Evolutionary conservation across 1,140 invertebrate genomes (phyloP).

Genomic region (Mesaphorura yosii): DNA sequence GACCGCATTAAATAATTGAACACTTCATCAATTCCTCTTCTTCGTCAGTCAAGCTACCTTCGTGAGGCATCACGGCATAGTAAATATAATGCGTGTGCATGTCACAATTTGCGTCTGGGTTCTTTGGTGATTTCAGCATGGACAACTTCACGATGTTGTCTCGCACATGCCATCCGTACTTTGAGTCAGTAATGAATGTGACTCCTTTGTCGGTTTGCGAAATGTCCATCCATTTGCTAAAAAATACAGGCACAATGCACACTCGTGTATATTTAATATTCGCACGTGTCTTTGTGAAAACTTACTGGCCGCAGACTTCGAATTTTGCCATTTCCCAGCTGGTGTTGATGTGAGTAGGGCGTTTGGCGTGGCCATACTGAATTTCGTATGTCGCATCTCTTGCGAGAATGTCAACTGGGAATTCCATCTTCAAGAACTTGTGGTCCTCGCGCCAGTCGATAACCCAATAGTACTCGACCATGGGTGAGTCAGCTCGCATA

Average conservation of each 20-base stretch:
- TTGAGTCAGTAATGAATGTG: conserved; percentile 42
- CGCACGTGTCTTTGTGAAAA: no score
- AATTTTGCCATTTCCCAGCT: conserved; percentile 46
- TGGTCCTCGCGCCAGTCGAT: conserved; percentile 43
- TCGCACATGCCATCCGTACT: conserved; percentile 43
- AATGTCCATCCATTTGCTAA: conserved; percentile 45
- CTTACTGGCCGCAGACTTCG: conserved; percentile 45
- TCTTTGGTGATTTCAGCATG: conserved; percentile 41
- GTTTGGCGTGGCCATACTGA: conserved; percentile 40
- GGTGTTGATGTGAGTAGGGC: conserved; percentile 45
- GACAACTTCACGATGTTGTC: conserved; percentile 40
- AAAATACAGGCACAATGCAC: no score
- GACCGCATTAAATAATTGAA: no score
- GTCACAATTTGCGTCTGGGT: conserved; percentile 42
- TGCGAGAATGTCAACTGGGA: conserved; percentile 39
- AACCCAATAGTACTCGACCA: conserved; percentile 39
- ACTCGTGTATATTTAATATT: no score
- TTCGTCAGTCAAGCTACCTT: no score
- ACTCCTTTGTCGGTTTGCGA: conserved; percentile 43
- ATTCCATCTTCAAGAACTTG: conserved; percentile 45
- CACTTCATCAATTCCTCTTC: no score
- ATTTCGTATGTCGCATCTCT: conserved; percentile 42
- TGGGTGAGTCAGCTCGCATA: conserved; percentile 38
- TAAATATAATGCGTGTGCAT: conserved; percentile 42
- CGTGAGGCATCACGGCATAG: conserved; percentile 45